Conservation (phyloP, 2,797 vertebrate species). For the Odontamblyopus rebecca region DNA sequence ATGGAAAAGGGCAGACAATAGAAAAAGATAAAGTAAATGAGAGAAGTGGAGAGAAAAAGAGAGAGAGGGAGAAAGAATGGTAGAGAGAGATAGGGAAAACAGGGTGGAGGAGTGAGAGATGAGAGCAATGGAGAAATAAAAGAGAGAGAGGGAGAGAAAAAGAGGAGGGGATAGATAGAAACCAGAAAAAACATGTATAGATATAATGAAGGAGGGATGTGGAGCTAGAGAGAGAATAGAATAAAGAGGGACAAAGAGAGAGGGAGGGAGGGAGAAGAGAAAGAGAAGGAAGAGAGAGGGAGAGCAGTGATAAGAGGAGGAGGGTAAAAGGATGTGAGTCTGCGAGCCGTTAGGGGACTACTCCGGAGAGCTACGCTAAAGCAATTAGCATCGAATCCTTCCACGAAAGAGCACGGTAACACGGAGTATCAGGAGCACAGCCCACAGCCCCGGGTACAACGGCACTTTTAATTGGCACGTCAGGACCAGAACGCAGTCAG, state of each 20-base stretch:
- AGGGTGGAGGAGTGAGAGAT: not conserved
- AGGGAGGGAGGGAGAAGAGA: conserved; percentile 39
- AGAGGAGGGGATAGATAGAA: not conserved
- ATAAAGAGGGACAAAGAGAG: conserved; percentile 11
- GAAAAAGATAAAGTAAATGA: not conserved
- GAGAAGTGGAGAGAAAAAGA: not conserved
- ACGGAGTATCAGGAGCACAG: conserved; percentile 62
- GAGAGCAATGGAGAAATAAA: not conserved
- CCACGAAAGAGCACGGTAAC: conserved; percentile 73
- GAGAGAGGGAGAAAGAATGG: not conserved
- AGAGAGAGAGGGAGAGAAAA: not conserved
- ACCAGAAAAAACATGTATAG: not conserved
- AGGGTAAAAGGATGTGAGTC: conserved; percentile 73
- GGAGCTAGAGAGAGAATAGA: conserved; percentile 26
- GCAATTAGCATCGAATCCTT: conserved; percentile 81
- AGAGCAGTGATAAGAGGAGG: conserved; percentile 63
- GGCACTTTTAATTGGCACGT: conserved; percentile 69
- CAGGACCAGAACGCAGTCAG: conserved; percentile 32
- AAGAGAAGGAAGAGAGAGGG: conserved; percentile 13
- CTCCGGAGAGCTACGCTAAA: conserved; percentile 70
- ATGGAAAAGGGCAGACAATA: no score
- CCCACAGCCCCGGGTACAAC: conserved; percentile 64
- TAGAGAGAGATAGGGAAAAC: not conserved
- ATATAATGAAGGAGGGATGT: not conserved
- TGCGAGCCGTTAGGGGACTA: conserved; percentile 68